These are phyloP conservation scores for Notoglanidium macrostoma DNA, from an alignment of 2,797 vertebrate genomes.

Conservation along the genomic window DNA sequence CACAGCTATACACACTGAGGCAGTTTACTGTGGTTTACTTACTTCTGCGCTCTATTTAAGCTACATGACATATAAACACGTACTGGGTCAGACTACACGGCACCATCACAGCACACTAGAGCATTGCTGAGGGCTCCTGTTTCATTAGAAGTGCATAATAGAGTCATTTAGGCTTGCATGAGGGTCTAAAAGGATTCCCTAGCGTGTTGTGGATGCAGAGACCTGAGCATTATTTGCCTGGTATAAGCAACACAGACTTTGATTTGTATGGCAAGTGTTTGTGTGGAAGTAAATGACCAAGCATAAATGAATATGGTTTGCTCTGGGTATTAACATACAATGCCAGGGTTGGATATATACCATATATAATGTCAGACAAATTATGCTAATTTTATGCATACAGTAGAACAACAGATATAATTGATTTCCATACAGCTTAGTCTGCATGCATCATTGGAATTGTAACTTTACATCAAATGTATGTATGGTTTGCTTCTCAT, in stretches of 20 bases:
- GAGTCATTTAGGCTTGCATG: not conserved
- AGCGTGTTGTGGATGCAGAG: constrained; percentile 19
- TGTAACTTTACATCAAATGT: not conserved
- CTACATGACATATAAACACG: constrained; percentile 5
- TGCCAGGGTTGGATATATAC: not conserved
- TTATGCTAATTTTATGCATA: constrained; percentile 13
- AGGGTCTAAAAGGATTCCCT: constrained; percentile 40
- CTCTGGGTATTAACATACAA: not conserved
- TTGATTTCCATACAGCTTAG: not conserved
- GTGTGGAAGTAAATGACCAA: constrained; percentile 30
- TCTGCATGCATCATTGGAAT: not conserved
- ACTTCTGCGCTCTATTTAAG: not conserved
- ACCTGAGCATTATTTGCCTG: constrained; percentile 15
- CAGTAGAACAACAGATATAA: constrained; percentile 14
- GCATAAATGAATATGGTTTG: constrained; percentile 30
- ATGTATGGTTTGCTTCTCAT: not conserved
- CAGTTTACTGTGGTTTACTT: constrained; percentile 1
- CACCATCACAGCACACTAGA: constrained; percentile 21
- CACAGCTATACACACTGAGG: constrained; percentile 16
- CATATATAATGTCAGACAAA: not conserved
- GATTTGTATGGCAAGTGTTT: constrained; percentile 35
- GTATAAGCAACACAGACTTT: constrained; percentile 46
- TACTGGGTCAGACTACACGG: not conserved
- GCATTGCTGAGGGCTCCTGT: constrained; percentile 20
- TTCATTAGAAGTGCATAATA: constrained; percentile 46